A percentile compares a stretch with the other conserved stretches of the same genome.
These are phyloP conservation scores for Axis porcinus DNA, from an alignment of 2,113 vertebrate genomes.

Conservation along the genomic window DNA sequence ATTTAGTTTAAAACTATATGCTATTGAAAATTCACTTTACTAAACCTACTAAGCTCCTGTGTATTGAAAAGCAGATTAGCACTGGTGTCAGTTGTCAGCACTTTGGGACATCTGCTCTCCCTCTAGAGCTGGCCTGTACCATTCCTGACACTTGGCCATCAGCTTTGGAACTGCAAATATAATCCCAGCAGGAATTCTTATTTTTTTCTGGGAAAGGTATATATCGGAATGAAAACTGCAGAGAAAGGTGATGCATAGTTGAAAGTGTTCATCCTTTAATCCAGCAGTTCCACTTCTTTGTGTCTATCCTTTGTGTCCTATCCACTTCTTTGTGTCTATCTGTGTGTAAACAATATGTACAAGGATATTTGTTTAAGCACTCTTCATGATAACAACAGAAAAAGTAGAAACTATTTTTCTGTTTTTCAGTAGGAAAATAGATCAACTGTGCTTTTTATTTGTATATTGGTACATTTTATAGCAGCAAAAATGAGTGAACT, in stretches of 20 bases:
- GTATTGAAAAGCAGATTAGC: not conserved
- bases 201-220: not conserved
- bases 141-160: not conserved
- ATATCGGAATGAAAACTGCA: not conserved
- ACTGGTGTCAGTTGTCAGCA: not conserved
- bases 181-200: not conserved
- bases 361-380: not conserved
- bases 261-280: not conserved
- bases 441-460: not conserved
- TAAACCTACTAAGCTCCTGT: not conserved
- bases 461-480: not conserved
- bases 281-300: not conserved
- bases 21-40: not conserved
- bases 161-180: not conserved
- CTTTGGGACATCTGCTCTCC: not conserved
- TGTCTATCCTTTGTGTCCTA: no score
- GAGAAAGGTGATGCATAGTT: not conserved
- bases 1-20: not conserved
- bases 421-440: not conserved
- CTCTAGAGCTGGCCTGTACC: not conserved
- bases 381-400: not conserved
- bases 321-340: not conserved
- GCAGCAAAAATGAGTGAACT: not conserved
- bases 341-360: not conserved
- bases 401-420: not conserved